Base-by-base conservation (phyloP, 2,113 vertebrate genomes). In the Lepus timidus region DNA sequence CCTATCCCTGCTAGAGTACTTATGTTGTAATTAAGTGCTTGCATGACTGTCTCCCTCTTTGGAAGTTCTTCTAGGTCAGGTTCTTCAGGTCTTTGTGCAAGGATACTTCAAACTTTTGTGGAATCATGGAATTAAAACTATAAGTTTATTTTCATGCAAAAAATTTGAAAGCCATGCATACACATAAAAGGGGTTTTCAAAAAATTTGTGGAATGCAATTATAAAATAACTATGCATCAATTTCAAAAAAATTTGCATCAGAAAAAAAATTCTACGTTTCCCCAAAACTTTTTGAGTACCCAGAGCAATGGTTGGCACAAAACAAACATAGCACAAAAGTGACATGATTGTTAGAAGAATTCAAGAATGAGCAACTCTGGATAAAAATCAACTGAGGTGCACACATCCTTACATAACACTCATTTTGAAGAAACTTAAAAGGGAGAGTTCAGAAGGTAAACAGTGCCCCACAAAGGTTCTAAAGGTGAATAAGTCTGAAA, bases 51-150 rank as follows among this genome's bases (percentile, higher is more conserved):
- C 65, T 76, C 55, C 71, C 84, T 36, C 80, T 83, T 73, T 78
- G 31, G 71, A 96, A 73, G 75, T 84, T 88, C 83, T 89, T 95
- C 61, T 75, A 52, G n/a, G 52, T 85, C 25, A 73, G 16, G 58
- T 91, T 80, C 83, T 68, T 94, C 51, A 73, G 36, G 36, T 68
- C 79, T 83, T 82, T 83, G 84, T 89, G 71, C 44, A 44, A 44
- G 44, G 44, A 44, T 44, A 44, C 44, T 44, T 44, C 44, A 44
- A 44, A 44, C 6, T 44, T 44, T 44, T 44, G 44, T 44, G 44
- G 44, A 44, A 44, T 44, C 44, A 44, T 44, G 44, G 44, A 44
- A 44, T 44, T 44, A 44, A 44, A 44, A 44, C 44, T 44, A 7
- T 44, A 44, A 44, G 44, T 44, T 44, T 44, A 44, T 44, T 44